Conservation (phyloP, 1,140 invertebrate species). For the Venustaconcha ellipsiformis region DNA sequence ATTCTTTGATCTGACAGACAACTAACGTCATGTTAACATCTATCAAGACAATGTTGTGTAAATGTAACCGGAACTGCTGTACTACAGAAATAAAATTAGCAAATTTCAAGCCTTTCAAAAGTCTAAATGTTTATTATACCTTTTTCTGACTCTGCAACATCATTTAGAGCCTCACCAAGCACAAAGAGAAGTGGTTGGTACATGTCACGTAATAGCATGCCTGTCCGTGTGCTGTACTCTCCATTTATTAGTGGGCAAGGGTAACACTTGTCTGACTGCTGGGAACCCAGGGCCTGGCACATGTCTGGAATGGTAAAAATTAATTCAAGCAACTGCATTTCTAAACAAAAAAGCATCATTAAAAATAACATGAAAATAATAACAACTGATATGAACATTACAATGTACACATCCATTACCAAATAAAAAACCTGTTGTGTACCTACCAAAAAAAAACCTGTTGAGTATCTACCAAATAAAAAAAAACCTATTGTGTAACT, state of each 20-base stretch:
- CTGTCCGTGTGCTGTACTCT: constrained; percentile 60
- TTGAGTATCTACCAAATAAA: too few relatives aligned
- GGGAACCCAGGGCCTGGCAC: constrained; percentile 49
- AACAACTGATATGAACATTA: not conserved
- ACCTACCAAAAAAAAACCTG: too few relatives aligned
- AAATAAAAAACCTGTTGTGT: too few relatives aligned
- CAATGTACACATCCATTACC: too few relatives aligned
- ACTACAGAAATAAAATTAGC: not conserved
- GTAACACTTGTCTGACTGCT: constrained; percentile 58
- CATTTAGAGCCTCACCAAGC: constrained; percentile 47
- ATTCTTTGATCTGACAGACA: too few relatives aligned
- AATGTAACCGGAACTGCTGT: too few relatives aligned
- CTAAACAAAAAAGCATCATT: not conserved
- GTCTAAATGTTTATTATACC: not conserved
- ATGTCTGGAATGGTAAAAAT: constrained; percentile 43
- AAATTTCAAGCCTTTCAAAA: not conserved
- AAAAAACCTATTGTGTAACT: too few relatives aligned
- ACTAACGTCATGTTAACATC: too few relatives aligned
- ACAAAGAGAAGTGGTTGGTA: constrained; percentile 56
- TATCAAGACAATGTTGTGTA: too few relatives aligned
- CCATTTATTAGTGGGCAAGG: constrained; percentile 53
- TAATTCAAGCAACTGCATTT: not conserved
- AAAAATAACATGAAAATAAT: not conserved
- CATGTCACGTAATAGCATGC: constrained; percentile 52
- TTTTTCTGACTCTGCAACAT: constrained; percentile 18